Evolutionary conservation across 92 coral and sea anemone species (phyloP).

Genomic region (Parazoanthus darwini): DNA sequence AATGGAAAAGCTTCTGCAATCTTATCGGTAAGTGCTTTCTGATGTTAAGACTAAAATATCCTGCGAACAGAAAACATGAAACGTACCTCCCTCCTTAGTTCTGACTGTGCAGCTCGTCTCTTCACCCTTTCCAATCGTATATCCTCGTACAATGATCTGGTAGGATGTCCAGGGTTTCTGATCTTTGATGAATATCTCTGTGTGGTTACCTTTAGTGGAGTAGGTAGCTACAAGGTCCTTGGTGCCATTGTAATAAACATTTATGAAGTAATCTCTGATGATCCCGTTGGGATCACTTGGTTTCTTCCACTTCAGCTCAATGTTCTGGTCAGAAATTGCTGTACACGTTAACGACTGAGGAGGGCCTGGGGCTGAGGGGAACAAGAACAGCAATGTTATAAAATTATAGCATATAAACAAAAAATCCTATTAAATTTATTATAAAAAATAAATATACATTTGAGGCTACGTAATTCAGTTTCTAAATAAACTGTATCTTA

Average conservation of each 20-base stretch:
- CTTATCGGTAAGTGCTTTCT: no score
- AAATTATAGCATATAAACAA: no score
- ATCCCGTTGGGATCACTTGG: slow-evolving; percentile 6
- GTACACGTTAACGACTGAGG: not conserved
- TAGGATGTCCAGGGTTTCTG: slow-evolving; percentile 22
- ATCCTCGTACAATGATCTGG: slow-evolving; percentile 3
- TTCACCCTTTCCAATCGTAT: not conserved
- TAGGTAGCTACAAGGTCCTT: not conserved
- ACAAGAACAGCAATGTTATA: not conserved
- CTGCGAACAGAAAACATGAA: no score
- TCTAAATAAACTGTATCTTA: no score
- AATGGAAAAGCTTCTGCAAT: no score
- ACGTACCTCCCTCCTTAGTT: slow-evolving; percentile 14
- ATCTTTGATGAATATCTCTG: not conserved
- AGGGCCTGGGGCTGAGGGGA: not conserved
- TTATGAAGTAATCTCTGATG: slow-evolving; percentile 10
- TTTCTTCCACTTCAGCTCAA: not conserved
- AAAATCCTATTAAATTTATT: no score
- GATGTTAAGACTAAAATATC: no score
- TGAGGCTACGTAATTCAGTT: no score
- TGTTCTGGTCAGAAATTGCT: not conserved
- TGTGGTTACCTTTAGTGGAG: slow-evolving; percentile 7
- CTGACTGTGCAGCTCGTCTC: slow-evolving; percentile 1
- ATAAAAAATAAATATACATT: no score
- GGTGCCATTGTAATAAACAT: not conserved